Percentiles rank a stretch among this genome's conserved stretches.
These are phyloP conservation scores for Coelogynopora nodosa DNA, from an alignment of 2,888 invertebrate genomes.

Conservation along the genomic window DNA sequence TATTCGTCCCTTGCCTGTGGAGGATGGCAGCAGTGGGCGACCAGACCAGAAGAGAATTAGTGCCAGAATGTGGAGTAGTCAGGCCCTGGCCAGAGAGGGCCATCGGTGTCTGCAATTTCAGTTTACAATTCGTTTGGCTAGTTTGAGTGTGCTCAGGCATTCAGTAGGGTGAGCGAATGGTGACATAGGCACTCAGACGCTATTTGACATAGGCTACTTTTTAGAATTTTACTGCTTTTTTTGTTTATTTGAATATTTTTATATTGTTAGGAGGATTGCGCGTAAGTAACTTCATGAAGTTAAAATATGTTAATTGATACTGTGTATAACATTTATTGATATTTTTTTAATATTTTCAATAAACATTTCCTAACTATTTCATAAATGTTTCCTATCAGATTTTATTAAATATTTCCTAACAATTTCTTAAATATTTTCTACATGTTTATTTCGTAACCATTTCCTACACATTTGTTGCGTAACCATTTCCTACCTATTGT, in stretches of 20 bases:
- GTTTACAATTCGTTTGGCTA: conserved; percentile 10
- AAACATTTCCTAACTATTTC: not conserved
- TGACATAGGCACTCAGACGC: not conserved
- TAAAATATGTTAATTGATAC: too few species aligned
- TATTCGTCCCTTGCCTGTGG: not conserved
- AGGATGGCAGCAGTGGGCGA: not conserved
- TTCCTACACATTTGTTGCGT: not conserved
- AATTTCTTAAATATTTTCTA: not conserved
- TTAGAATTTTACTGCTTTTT: too few species aligned
- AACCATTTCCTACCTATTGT: not conserved
- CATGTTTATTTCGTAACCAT: not conserved
- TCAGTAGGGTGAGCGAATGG: conserved; percentile 33
- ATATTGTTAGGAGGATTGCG: too few species aligned
- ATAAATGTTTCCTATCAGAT: not conserved
- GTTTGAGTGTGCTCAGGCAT: conserved; percentile 32
- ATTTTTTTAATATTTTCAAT: too few species aligned
- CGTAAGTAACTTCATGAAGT: too few species aligned
- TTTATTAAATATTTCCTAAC: not conserved
- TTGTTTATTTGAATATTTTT: too few species aligned
- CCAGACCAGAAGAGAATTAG: not conserved
- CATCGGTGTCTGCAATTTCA: not conserved
- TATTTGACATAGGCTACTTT: too few species aligned
- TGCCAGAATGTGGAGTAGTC: conserved; percentile 26
- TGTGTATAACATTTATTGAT: too few species aligned
- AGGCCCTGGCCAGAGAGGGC: not conserved